Evolutionary conservation across 2,888 invertebrate species (phyloP), one percentile per base, ranked within the genome.

Genomic region (Marasmarcha lunaedactyla): DNA sequence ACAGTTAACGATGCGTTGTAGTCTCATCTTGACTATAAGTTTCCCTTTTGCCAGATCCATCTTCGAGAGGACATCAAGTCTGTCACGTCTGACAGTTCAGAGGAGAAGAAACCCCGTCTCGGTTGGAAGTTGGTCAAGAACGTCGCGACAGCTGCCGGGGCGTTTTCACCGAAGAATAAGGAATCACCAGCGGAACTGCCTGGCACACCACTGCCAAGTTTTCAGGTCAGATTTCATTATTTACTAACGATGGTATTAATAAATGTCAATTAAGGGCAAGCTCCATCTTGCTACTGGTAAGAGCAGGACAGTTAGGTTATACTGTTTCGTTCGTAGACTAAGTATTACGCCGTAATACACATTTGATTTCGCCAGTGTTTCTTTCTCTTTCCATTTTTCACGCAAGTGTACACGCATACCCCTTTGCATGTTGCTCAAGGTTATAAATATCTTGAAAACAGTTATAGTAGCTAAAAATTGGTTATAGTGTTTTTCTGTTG

Each of bases 31-130:
- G n/a, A n/a, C n/a, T n/a, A n/a, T n/a, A n/a, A n/a, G n/a, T n/a
- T n/a, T n/a, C n/a, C 7, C 7, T 7, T 20, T 7, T 7, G 7
- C 3, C 20, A 81, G 79, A 48, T 79, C n/a, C 57, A 54, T 11
- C 68, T 79, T 0, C 61, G 79, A 0, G 79, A 81, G 1, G 79
- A 79, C 50, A 52, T 79, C 27, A 63, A 57, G 33, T 67, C 68
- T 0, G 46, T 52, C 14, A 46, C 55, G 0, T 68, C 73, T 0
- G 66, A 63, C 12, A 66, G 62, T 39, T 68, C 71, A 0, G 72
- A 66, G 1, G 74, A 68, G 10, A 44, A 52, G 0, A 54, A 47
- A 1, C 42, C 61, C 0, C 52, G 57, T 0, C 20, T 20, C 20
- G 67, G 72, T 0, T 83, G 81, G 79, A 50, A 60, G 10, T 51